Evolutionary conservation across 2,797 vertebrate genomes (phyloP).

Genomic region (Cyprinella venusta): DNA sequence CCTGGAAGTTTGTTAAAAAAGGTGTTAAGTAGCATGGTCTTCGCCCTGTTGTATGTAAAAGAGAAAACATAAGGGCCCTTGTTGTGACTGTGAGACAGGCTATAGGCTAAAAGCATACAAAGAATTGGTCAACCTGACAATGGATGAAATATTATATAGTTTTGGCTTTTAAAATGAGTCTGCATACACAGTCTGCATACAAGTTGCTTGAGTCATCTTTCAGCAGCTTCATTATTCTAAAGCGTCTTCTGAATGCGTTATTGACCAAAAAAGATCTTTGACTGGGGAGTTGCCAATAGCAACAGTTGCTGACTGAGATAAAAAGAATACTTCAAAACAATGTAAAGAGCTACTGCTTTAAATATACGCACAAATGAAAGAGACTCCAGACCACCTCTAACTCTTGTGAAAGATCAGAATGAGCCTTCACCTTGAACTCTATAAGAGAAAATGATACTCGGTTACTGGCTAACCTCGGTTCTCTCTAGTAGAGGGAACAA

Average conservation of each 20-base stretch:
- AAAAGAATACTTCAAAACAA: slow-evolving; percentile 23
- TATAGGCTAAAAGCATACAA: not conserved
- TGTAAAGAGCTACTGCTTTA: slow-evolving; percentile 8
- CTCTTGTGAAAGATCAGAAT: slow-evolving; percentile 45
- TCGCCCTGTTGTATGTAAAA: not conserved
- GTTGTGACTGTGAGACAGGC: not conserved
- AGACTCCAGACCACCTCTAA: slow-evolving; percentile 38
- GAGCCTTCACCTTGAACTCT: slow-evolving; percentile 51
- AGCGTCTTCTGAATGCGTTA: not conserved
- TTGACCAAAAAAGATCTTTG: slow-evolving; percentile 15
- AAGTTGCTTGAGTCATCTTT: not conserved
- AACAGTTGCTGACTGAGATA: slow-evolving; percentile 4
- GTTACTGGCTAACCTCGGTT: too few species aligned
- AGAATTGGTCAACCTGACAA: not conserved
- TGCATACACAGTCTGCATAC: not conserved
- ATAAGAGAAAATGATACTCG: slow-evolving; percentile 42
- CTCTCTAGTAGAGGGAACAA: too few species aligned
- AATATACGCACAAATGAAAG: slow-evolving; percentile 29
- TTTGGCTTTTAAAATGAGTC: not conserved
- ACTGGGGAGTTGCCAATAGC: slow-evolving; percentile 30
- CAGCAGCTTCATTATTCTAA: not conserved
- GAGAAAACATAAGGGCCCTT: not conserved
- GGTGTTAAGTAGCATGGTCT: not conserved
- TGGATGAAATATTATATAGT: not conserved
- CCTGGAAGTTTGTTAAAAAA: not conserved